Percentiles rank a stretch among this genome's conserved stretches.
Conservation (phyloP, 2,113 vertebrate species). For the Leucopternis melanops region DNA sequence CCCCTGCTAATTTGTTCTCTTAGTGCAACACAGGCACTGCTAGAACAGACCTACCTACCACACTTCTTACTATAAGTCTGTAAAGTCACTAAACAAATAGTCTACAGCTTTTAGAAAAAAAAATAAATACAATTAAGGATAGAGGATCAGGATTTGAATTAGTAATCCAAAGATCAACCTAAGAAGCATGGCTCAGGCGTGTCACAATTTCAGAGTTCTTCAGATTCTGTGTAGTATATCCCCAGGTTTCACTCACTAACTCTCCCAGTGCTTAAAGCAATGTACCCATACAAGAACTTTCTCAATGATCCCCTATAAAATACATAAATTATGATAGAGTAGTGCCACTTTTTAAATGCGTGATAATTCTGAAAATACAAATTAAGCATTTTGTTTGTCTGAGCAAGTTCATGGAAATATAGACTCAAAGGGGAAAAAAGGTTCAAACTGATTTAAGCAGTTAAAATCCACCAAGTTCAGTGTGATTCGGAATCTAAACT, state of each 20-base stretch:
- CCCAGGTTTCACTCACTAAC: not conserved
- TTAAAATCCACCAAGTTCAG: not conserved
- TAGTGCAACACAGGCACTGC: not conserved
- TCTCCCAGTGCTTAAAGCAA: not conserved
- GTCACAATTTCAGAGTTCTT: not conserved
- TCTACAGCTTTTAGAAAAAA: not conserved
- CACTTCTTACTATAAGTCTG: not conserved
- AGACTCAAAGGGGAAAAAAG: not conserved
- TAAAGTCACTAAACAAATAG: not conserved
- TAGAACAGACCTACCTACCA: not conserved
- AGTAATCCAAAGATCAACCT: not conserved
- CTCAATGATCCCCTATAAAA: not conserved
- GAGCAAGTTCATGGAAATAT: not conserved
- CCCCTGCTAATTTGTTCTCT: not conserved
- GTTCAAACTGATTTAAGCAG: not conserved
- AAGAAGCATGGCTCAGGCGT: not conserved
- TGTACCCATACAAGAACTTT: not conserved
- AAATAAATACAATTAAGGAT: not conserved
- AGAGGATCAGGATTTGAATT: not conserved
- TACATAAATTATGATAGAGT: not conserved
- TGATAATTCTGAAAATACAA: not conserved
- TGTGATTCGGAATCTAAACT: not conserved
- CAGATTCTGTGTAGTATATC: not conserved
- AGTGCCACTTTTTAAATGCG: rapidly evolving
- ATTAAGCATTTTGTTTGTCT: not conserved